Conservation (phyloP, 2,113 vertebrate species). For the Epinephelus moara region DNA sequence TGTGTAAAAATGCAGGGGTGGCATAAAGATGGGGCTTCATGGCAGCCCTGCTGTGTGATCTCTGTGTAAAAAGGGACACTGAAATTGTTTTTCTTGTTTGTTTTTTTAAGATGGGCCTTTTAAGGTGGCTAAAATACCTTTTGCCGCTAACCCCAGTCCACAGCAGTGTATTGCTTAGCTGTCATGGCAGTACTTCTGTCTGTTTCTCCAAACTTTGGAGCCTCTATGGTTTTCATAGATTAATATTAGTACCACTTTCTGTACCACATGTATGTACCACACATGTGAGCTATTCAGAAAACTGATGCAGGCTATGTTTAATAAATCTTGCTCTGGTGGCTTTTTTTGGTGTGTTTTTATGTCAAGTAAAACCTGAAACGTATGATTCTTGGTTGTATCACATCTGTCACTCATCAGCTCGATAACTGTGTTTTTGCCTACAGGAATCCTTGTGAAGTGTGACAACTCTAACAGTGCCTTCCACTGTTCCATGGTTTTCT, state of each 20-base stretch:
- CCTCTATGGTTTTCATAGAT: background rate
- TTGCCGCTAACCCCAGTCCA: too few relatives aligned
- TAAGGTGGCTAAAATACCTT: too few relatives aligned
- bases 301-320: background rate
- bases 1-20: too few relatives aligned
- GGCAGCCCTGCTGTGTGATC: too few relatives aligned
- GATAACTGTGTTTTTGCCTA: background rate
- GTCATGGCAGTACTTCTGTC: too few relatives aligned
- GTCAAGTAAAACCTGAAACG: conserved; percentile 4
- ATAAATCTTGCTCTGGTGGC: background rate
- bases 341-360: background rate
- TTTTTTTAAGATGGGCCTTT: too few relatives aligned
- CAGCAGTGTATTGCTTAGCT: too few relatives aligned
- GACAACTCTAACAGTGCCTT: background rate
- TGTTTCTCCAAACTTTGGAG: background rate
- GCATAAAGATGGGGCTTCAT: too few relatives aligned
- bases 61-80: too few relatives aligned
- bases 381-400: background rate
- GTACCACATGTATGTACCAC: background rate
- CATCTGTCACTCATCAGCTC: background rate
- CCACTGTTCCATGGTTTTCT: background rate
- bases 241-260: background rate
- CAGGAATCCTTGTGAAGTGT: background rate
- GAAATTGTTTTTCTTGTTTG: too few relatives aligned
- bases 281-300: background rate